Conservation (phyloP, 2,797 vertebrate genomes). For the Arrhamphus sclerolepis region DNA sequence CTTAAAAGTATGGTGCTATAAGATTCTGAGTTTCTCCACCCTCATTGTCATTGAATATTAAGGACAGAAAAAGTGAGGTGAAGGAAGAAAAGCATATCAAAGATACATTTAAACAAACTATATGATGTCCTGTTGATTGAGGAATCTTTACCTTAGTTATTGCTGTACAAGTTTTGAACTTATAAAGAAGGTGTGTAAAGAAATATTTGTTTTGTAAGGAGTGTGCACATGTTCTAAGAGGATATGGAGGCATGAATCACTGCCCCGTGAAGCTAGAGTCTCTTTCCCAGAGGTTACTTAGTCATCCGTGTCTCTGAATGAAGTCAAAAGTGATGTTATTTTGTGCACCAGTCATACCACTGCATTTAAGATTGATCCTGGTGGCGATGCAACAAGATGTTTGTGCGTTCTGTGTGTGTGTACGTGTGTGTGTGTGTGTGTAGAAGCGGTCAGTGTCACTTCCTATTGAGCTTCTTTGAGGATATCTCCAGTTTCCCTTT, state of each 20-base stretch:
- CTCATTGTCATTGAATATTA: background rate
- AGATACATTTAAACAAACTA: background rate
- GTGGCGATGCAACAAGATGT: conserved; percentile 37
- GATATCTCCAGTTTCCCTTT: conserved; percentile 34
- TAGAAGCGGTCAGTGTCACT: conserved; percentile 16
- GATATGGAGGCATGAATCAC: conserved; percentile 34
- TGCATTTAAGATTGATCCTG: conserved; percentile 57
- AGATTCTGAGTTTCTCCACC: background rate
- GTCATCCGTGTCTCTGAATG: conserved; percentile 25
- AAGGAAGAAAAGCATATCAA: background rate
- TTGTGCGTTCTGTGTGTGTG: conserved; percentile 8
- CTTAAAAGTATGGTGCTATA: background rate
- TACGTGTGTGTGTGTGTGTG: conserved; percentile 9
- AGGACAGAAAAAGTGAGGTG: background rate
- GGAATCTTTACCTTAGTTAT: background rate
- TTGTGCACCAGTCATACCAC: conserved; percentile 42
- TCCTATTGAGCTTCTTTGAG: conserved; percentile 49
- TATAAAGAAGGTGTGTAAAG: too few relatives aligned
- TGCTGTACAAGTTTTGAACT: too few relatives aligned
- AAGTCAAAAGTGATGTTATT: conserved; percentile 52
- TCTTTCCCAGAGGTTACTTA: conserved; percentile 38
- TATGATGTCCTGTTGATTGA: background rate
- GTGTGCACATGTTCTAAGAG: conserved; percentile 25
- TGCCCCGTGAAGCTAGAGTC: conserved; percentile 26
- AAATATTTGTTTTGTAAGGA: background rate